A percentile compares a stretch with the other conserved stretches of the same genome.
Conservation (phyloP, 2,888 invertebrate species). For the Hyppa rectilinea region DNA sequence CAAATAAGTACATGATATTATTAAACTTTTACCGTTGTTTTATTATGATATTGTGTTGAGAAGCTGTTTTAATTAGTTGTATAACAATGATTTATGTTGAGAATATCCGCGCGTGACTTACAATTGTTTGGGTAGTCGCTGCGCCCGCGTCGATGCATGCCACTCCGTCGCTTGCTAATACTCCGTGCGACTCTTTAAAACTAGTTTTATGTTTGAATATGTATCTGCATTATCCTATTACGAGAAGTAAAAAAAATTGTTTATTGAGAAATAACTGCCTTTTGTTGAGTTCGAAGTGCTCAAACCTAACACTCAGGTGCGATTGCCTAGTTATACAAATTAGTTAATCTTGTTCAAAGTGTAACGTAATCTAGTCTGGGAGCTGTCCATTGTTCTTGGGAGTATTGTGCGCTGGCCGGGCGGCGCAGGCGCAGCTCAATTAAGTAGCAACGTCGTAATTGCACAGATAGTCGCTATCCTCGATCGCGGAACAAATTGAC, state of each 20-base stretch:
- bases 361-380: constrained; percentile 49
- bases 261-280: constrained; percentile 12
- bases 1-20: constrained; percentile 64
- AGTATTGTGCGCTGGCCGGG: constrained; percentile 42
- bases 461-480: constrained; percentile 72
- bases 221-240: background rate
- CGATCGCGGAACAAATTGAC: constrained; percentile 83
- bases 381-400: constrained; percentile 62
- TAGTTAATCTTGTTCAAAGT: constrained; percentile 45
- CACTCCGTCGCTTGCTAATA: constrained; percentile 38
- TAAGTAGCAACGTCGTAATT: constrained; percentile 76
- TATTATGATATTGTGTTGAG: constrained; percentile 64
- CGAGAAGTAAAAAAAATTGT: background rate
- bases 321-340: constrained; percentile 48
- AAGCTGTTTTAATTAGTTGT: constrained; percentile 67
- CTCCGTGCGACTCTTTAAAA: background rate
- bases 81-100: constrained; percentile 54
- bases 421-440: constrained; percentile 68
- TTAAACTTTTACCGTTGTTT: constrained; percentile 58
- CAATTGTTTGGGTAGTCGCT: constrained; percentile 48
- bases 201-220: constrained; percentile 4
- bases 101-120: constrained; percentile 53
- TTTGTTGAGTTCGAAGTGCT: background rate
- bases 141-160: constrained; percentile 12
- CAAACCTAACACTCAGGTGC: background rate